These are phyloP conservation scores for Heliconius melpomene DNA, from an alignment of 1,140 invertebrate genomes.

Conservation along the genomic window DNA sequence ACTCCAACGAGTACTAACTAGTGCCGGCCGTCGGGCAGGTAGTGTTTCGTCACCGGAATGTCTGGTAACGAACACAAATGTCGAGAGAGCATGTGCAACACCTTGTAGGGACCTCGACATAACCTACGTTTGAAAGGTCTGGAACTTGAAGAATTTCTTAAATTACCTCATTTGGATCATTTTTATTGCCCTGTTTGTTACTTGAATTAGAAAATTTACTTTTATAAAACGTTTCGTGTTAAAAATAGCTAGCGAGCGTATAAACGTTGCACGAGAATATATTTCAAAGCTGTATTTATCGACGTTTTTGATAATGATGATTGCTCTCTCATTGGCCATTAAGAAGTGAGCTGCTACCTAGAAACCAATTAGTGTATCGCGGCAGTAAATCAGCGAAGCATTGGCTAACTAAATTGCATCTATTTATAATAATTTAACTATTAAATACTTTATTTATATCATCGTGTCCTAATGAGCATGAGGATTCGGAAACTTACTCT, in stretches of 20 bases:
- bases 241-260: not conserved
- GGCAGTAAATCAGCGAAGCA: not conserved
- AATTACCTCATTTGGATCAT: conserved; percentile 42
- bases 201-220: conserved; percentile 21
- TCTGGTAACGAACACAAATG: conserved; percentile 39
- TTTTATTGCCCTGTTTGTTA: conserved; percentile 33
- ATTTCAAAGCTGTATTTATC: conserved; percentile 7
- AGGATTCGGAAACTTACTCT: not conserved
- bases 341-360: conserved; percentile 10
- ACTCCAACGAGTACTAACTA: conserved; percentile 18
- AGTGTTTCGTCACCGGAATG: conserved; percentile 44
- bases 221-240: conserved; percentile 3
- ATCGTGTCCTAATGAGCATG: not conserved
- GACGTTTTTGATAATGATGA: conserved; percentile 15
- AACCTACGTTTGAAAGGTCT: conserved; percentile 29
- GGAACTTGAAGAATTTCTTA: conserved; percentile 47
- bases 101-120: conserved; percentile 50
- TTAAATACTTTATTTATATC: conserved; percentile 7
- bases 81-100: conserved; percentile 51
- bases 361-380: conserved; percentile 14
- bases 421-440: conserved; percentile 8
- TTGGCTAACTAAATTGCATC: conserved; percentile 12
- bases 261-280: conserved; percentile 21
- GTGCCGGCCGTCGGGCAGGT: conserved; percentile 33
- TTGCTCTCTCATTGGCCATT: conserved; percentile 12